phyloP scores from a whole-genome alignment of 1,140 invertebrate genomes.

The Anastrepha obliqua region DNA sequence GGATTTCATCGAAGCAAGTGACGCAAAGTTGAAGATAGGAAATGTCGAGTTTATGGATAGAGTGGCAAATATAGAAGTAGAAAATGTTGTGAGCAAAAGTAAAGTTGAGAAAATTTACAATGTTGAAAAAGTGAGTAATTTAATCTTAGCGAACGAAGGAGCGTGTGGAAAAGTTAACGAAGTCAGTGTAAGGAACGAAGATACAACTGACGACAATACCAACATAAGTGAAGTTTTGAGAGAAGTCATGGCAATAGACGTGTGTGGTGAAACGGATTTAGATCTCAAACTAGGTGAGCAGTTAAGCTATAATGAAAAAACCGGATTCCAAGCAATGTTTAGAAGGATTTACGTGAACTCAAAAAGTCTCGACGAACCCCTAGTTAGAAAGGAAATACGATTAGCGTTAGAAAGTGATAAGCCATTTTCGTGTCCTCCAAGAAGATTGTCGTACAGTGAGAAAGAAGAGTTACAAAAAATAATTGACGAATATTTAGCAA shows the following conservation, averaged over 20 bases:
- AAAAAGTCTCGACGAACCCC: slow-evolving; percentile 27
- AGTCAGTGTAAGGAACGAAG: neutral
- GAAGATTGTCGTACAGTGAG: slow-evolving; percentile 60
- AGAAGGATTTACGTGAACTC: slow-evolving; percentile 19
- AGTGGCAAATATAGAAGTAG: neutral
- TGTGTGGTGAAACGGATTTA: neutral
- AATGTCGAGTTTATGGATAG: slow-evolving; percentile 4
- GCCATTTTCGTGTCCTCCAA: too few species aligned
- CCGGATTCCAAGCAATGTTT: slow-evolving; percentile 41
- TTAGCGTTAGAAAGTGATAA: slow-evolving; percentile 57
- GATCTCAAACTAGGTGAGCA: neutral
- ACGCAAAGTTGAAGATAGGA: neutral
- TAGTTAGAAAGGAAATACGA: slow-evolving; percentile 53
- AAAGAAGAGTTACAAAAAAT: slow-evolving; percentile 61
- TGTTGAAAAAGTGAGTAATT: neutral
- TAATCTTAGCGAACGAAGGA: neutral
- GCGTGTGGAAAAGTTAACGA: neutral
- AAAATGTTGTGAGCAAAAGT: neutral
- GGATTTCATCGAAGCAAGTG: neutral
- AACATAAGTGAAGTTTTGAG: too few species aligned
- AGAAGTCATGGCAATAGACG: neutral
- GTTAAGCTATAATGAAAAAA: neutral
- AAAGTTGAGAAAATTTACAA: neutral
- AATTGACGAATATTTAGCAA: slow-evolving; percentile 61
- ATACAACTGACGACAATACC: too few species aligned